Evolutionary conservation across 2,797 vertebrate species (phyloP).

Genomic region (Erethizon dorsatum): DNA sequence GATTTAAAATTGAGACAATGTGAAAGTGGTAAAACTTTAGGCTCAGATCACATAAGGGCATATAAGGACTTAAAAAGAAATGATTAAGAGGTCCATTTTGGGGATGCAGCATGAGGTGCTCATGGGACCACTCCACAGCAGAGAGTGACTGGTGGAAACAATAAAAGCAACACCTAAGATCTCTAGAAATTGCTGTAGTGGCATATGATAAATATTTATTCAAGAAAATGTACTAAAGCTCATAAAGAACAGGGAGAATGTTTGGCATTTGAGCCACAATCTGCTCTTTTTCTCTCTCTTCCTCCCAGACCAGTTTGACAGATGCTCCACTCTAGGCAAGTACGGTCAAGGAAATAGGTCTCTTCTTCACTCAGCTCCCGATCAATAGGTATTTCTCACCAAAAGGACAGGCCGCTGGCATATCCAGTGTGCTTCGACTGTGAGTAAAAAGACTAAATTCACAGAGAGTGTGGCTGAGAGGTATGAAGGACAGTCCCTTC

Average conservation of each 20-base stretch:
- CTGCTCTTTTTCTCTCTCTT: background rate
- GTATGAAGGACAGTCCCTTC: background rate
- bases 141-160: background rate
- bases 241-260: background rate
- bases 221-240: slow-evolving; percentile 23
- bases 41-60: background rate
- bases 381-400: background rate
- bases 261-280: background rate
- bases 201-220: background rate
- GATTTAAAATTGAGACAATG: slow-evolving; percentile 13
- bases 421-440: background rate
- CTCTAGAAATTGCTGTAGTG: slow-evolving; percentile 20
- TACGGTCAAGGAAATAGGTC: background rate
- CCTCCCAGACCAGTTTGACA: background rate
- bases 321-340: background rate
- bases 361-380: background rate
- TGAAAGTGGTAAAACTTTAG: slow-evolving; percentile 29
- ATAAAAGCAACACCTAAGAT: background rate
- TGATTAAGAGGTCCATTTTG: background rate
- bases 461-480: background rate
- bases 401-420: background rate
- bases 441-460: background rate
- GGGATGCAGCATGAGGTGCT: background rate
- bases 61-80: background rate
- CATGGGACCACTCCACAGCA: background rate